Conservation (phyloP, 2,113 vertebrate genomes). For the Corythaixoides concolor region DNA sequence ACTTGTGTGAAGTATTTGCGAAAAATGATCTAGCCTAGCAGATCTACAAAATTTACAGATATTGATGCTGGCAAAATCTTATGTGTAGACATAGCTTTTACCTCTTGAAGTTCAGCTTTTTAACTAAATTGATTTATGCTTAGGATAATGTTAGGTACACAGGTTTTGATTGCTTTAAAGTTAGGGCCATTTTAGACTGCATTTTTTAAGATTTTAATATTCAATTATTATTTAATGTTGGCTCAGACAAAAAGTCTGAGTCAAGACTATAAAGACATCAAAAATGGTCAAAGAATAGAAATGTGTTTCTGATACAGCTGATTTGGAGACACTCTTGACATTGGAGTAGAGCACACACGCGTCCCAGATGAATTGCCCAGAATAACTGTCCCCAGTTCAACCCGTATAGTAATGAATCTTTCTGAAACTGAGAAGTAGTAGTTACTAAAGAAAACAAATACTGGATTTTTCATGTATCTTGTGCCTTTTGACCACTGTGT, state of each 20-base stretch:
- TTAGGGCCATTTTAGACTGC: neutral
- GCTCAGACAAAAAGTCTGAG: neutral
- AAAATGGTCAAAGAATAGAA: neutral
- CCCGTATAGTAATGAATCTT: neutral
- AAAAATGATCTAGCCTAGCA: neutral
- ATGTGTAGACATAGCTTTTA: neutral
- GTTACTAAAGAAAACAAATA: neutral
- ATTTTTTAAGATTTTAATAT: neutral
- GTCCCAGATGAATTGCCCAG: neutral
- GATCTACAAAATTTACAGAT: neutral
- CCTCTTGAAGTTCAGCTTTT: neutral
- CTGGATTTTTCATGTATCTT: neutral
- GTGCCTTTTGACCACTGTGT: neutral
- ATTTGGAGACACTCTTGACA: neutral
- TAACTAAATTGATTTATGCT: neutral
- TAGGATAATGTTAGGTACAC: neutral
- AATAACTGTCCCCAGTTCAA: neutral
- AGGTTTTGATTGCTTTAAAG: neutral
- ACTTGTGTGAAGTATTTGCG: neutral
- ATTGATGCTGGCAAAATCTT: neutral
- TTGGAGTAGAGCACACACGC: accelerated
- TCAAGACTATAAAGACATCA: neutral
- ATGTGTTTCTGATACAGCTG: neutral
- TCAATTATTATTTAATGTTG: neutral
- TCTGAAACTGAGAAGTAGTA: neutral